Base-by-base conservation (phyloP, 2,888 invertebrate genomes). In the Lycocerus yunnanus region DNA sequence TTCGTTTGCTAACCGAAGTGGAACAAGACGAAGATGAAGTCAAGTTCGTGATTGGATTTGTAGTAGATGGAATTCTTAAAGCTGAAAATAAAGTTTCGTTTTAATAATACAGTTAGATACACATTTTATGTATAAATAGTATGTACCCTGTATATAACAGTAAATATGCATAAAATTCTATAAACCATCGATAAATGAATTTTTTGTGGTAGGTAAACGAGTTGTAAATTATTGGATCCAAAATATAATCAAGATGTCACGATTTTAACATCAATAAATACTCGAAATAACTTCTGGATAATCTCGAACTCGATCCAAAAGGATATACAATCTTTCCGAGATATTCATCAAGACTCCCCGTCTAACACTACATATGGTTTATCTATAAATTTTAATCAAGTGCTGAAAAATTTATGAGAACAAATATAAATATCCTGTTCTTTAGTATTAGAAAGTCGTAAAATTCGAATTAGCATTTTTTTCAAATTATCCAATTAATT, bases 1-100 rank as follows among this genome's bases (percentile, higher is more conserved):
- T 97, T 74, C 97, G 88, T 84, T 97, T 94, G 27, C 90, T 78
- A 10, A 72, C 68, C 8, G 73, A 66, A 13, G 77, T 66, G 27
- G 73, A 20, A 68, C 69, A 79, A 10, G 59, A 68, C 1, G 73
- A 65, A 27, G 68, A 66, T 15, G 80, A 69, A 16, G 81, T 80
- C 9, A 77, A 71, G n/a, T 82, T 78, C 6, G 83, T 75, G 5
- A 82, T 75, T n/a, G 82, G 79, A 20, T 80, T 80, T 15, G 84
- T 77, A 1, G 81, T 75, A 6, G 80, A 79, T 13, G 85, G 82
- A 43, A 85, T 80, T 67, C 85, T 81, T 8, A 84, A 76, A 77
- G 82, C 85, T 85, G 77, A 14, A 84, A 83, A 68, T 73, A 75
- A 4, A 63, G 8, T 59, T n/a, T n/a, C n/a, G n/a, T n/a, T n/a